Conservation (phyloP, 2,113 vertebrate genomes). For the Pelobates fuscus region DNA sequence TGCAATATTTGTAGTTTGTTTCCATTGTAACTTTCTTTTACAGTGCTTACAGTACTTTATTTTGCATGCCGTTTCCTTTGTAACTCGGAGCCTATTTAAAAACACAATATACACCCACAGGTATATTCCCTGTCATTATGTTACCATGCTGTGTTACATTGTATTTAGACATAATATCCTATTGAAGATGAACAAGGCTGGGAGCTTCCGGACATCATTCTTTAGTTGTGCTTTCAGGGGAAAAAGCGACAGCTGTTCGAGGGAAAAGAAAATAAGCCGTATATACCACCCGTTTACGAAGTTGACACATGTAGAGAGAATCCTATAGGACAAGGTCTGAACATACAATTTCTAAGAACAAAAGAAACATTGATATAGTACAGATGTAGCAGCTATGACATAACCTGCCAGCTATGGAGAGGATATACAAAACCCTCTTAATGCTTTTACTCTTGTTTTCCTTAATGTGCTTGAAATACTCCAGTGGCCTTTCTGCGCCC, state of each 20-base stretch:
- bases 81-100: not conserved
- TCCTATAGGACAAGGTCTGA: not conserved
- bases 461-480: constrained; percentile 19
- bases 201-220: not conserved
- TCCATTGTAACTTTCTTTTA: too few relatives aligned
- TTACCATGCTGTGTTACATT: constrained; percentile 2
- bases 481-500: not conserved
- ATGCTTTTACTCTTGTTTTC: constrained; percentile 5
- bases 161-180: constrained; percentile 27
- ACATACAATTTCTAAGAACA: not conserved
- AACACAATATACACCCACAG: constrained; percentile 6
- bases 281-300: too few relatives aligned
- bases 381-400: constrained; percentile 5
- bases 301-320: not conserved
- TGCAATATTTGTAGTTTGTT: too few relatives aligned
- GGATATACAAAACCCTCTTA: constrained; percentile 6
- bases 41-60: too few relatives aligned
- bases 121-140: constrained; percentile 26
- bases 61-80: constrained; percentile 1
- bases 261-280: constrained; percentile 8
- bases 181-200: constrained; percentile 3
- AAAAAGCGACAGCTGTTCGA: not conserved
- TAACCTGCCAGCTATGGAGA: not conserved
- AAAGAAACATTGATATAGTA: constrained; percentile 3
- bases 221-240: not conserved